Evolutionary conservation across 1,140 invertebrate species (phyloP).

Genomic region (Thaumetopoea pityocampa): DNA sequence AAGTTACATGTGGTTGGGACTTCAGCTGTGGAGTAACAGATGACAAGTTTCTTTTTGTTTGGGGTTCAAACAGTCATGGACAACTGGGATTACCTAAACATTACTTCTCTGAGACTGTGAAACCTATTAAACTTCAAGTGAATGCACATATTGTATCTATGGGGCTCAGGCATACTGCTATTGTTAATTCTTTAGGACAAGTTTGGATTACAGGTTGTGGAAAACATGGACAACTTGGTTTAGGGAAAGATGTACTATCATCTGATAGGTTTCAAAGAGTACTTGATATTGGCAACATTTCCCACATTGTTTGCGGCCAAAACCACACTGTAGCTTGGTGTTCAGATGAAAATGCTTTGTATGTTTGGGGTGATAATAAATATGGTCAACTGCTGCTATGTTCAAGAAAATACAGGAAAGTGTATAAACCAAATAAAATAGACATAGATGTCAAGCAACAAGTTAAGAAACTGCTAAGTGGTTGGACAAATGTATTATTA

Average conservation of each 20-base stretch:
- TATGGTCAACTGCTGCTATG: conserved; percentile 81
- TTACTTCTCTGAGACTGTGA: conserved; percentile 54
- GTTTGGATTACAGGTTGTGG: conserved; percentile 80
- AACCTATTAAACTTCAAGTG: conserved; percentile 60
- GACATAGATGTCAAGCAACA: conserved; percentile 71
- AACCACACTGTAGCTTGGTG: conserved; percentile 82
- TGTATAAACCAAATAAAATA: conserved; percentile 70
- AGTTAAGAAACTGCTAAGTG: conserved; percentile 77
- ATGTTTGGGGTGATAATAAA: conserved; percentile 86
- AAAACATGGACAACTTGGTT: conserved; percentile 80
- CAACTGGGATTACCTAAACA: conserved; percentile 81
- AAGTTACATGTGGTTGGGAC: conserved; percentile 84
- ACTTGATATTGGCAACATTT: conserved; percentile 73
- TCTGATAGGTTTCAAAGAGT: conserved; percentile 77
- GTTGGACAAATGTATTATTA: conserved; percentile 85
- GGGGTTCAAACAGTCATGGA: conserved; percentile 86
- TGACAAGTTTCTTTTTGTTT: conserved; percentile 81
- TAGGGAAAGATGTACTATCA: conserved; percentile 63
- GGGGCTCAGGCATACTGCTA: conserved; percentile 82
- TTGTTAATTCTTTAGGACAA: conserved; percentile 79
- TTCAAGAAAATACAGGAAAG: conserved; percentile 52
- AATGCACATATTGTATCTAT: conserved; percentile 66
- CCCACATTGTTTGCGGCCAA: conserved; percentile 82
- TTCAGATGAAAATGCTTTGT: conserved; percentile 75
- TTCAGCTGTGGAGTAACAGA: conserved; percentile 81